Percentiles rank a stretch among this genome's conserved stretches.
phyloP scores from a whole-genome alignment of 2,113 vertebrate species.

The Chloropsis hardwickii region DNA sequence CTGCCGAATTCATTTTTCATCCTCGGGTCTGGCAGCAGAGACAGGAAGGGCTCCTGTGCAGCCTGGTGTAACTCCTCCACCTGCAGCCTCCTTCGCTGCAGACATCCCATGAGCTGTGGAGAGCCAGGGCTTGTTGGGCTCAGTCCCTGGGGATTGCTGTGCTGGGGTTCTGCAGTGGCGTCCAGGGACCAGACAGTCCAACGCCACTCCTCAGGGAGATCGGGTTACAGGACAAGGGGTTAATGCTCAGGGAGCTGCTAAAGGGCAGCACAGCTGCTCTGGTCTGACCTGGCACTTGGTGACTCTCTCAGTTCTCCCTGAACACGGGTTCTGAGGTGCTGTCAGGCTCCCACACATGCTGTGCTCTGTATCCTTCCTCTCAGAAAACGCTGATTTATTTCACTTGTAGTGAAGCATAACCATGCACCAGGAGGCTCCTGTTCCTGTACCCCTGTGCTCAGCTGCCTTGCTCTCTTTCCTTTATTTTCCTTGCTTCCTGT shows the following conservation, averaged over 20 bases:
- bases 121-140: neutral
- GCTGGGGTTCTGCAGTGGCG: neutral
- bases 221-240: neutral
- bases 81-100: neutral
- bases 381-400: neutral
- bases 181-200: neutral
- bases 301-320: neutral
- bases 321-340: neutral
- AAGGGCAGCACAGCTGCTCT: neutral
- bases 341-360: neutral
- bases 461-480: neutral
- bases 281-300: neutral
- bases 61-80: neutral
- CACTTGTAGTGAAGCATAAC: neutral
- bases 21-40: neutral
- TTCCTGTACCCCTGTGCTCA: neutral
- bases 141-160: too few species aligned
- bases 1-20: neutral
- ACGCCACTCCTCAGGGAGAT: rapidly evolving
- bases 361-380: neutral
- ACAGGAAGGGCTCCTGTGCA: neutral
- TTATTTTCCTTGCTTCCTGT: neutral
- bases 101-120: neutral
- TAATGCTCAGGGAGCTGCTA: neutral
- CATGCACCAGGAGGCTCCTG: neutral